Conservation (phyloP, 2,797 vertebrate species). For the Neopelma chrysocephalum region DNA sequence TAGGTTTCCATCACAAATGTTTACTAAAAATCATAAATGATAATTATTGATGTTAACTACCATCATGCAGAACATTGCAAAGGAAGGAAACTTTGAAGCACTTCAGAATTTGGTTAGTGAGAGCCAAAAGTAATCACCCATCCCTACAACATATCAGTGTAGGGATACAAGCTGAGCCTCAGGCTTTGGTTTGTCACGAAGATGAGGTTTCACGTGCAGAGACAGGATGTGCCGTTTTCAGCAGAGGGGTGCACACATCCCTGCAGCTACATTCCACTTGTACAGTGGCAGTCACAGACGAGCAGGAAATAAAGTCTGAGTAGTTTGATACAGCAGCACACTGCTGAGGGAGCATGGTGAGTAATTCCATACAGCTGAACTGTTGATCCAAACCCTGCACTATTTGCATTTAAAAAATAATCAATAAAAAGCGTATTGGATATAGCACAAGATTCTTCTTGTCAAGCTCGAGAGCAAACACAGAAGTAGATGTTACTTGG, state of each 20-base stretch:
- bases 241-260: neutral
- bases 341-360: neutral
- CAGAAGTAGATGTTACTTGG: neutral
- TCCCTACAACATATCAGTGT: neutral
- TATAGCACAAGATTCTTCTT: neutral
- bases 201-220: neutral
- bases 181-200: neutral
- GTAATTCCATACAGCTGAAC: neutral
- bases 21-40: neutral
- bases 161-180: neutral
- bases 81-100: neutral
- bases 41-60: neutral
- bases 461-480: neutral
- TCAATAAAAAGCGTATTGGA: neutral
- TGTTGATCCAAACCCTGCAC: neutral
- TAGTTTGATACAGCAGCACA: neutral
- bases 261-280: neutral
- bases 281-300: neutral
- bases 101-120: neutral
- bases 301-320: neutral
- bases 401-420: neutral
- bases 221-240: neutral
- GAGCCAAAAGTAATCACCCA: neutral
- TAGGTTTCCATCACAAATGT: neutral
- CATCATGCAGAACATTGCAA: neutral